Evolutionary conservation across 2,113 vertebrate genomes (phyloP).

Genomic region (Vimba vimba): DNA sequence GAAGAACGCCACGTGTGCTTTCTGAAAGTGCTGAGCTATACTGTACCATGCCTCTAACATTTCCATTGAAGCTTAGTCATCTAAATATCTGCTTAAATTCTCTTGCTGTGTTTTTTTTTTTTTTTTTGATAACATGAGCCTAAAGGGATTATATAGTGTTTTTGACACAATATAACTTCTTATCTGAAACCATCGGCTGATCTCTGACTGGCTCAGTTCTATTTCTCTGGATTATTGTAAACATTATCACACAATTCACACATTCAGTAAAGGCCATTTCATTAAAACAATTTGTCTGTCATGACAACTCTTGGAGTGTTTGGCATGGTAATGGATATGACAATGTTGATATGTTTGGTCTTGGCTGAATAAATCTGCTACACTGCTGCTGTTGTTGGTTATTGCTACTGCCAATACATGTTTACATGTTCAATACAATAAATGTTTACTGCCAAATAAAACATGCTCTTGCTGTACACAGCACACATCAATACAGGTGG

Average conservation of each 20-base stretch:
- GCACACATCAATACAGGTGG: neutral
- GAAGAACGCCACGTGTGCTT: slow-evolving; percentile 25
- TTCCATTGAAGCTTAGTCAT: slow-evolving; percentile 39
- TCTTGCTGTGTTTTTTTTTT: neutral
- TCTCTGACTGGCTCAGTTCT: neutral
- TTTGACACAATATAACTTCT: neutral
- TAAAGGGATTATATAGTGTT: neutral
- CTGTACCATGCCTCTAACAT: slow-evolving; percentile 39
- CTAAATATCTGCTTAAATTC: slow-evolving; percentile 27
- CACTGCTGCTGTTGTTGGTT: no score
- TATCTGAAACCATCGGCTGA: neutral
- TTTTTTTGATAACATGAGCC: neutral
- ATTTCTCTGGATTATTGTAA: neutral
- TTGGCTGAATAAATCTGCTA: no score
- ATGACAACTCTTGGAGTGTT: no score
- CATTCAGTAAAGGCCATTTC: neutral
- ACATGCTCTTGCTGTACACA: no score
- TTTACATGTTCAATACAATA: no score
- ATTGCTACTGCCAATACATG: no score
- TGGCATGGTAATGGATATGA: no score
- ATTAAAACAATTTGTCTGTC: neutral
- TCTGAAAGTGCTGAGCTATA: slow-evolving; percentile 41
- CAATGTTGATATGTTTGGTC: no score
- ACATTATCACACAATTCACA: neutral
- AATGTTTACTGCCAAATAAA: no score